Conservation (phyloP, 2,113 vertebrate species). For the Nycticryphes semicollaris region DNA sequence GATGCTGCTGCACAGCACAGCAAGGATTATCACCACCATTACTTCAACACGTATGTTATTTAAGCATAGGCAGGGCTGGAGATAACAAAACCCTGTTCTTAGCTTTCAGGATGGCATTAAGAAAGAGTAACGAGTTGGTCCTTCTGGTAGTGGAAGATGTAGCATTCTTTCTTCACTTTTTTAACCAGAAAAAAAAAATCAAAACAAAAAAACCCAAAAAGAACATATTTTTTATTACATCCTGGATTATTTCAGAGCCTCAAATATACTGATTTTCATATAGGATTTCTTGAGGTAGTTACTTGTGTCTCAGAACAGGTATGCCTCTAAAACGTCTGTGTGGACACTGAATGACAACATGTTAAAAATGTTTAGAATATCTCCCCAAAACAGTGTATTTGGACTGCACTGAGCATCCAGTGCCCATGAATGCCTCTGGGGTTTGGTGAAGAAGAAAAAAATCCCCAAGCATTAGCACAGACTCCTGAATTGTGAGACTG, state of each 20-base stretch:
- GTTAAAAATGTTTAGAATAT: background rate
- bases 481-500: background rate
- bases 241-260: background rate
- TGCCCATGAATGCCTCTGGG: background rate
- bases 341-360: background rate
- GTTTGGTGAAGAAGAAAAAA: background rate
- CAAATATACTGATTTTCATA: background rate
- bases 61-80: background rate
- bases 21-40: background rate
- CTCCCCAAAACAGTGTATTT: background rate
- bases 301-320: background rate
- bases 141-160: background rate
- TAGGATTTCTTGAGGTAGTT: background rate
- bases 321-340: background rate
- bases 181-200: background rate
- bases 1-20: background rate
- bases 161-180: background rate
- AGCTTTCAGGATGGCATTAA: background rate
- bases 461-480: background rate
- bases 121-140: background rate
- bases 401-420: background rate
- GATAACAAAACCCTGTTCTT: background rate
- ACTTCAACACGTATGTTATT: background rate
- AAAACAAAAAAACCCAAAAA: no score
- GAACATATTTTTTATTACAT: background rate